These are phyloP conservation scores for Malurus splendens DNA, from an alignment of 2,797 vertebrate species.

Conservation along the genomic window DNA sequence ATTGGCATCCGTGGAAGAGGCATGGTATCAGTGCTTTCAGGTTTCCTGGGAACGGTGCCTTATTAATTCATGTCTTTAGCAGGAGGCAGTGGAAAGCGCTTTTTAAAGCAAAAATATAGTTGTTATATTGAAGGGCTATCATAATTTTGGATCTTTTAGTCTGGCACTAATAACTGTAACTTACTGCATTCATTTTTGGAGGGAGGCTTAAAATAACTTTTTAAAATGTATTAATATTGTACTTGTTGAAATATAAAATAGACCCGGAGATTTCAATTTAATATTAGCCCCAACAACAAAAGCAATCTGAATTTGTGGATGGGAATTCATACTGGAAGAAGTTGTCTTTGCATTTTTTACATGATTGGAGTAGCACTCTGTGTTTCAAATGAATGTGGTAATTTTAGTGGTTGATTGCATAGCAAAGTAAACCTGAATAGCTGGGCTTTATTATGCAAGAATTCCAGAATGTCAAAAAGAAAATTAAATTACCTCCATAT, in stretches of 20 bases:
- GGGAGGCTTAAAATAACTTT: conserved; percentile 44
- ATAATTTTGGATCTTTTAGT: conserved; percentile 23
- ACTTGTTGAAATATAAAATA: conserved; percentile 37
- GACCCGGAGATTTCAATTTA: conserved; percentile 34
- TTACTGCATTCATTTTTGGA: conserved; percentile 30
- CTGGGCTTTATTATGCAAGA: conserved; percentile 25
- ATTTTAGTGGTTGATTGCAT: conserved; percentile 38
- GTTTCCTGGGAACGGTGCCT: conserved; percentile 51
- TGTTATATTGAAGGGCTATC: conserved; percentile 51
- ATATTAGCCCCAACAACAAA: conserved; percentile 32
- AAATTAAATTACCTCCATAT: conserved; percentile 25
- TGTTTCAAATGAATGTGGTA: conserved; percentile 11
- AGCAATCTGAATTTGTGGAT: conserved; percentile 29
- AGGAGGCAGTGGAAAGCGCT: conserved; percentile 26
- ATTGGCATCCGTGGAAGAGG: conserved; percentile 13
- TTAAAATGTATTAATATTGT: conserved; percentile 24
- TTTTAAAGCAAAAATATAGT: conserved; percentile 55
- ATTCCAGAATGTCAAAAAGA: conserved; percentile 14
- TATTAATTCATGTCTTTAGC: conserved; percentile 42
- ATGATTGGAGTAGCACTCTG: neutral
- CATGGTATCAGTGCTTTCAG: conserved; percentile 7
- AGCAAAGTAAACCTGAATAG: conserved; percentile 24
- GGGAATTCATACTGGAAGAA: neutral
- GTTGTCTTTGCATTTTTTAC: conserved; percentile 29
- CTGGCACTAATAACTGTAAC: conserved; percentile 44